phyloP scores from a whole-genome alignment of 2,113 vertebrate species.

The Eptatretus burgeri region DNA sequence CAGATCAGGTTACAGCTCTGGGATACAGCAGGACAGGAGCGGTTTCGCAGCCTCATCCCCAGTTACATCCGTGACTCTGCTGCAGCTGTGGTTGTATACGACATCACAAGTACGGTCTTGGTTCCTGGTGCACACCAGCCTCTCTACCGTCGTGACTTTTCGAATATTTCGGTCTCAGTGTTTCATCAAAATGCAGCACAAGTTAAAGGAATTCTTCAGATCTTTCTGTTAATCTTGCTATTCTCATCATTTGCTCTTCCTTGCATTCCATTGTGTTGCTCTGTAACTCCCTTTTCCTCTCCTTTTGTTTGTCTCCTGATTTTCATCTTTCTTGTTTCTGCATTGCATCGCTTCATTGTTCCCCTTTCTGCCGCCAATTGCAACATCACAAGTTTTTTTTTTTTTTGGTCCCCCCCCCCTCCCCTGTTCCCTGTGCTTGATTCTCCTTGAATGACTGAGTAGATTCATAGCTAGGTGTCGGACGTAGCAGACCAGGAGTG shows the following conservation, averaged over 20 bases:
- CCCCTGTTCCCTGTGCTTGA: too few species aligned
- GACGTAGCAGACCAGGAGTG: too few species aligned
- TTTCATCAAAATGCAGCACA: too few species aligned
- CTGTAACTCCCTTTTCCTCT: not conserved
- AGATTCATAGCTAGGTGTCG: too few species aligned
- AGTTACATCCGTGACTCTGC: conserved; percentile 77
- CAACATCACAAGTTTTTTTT: too few species aligned
- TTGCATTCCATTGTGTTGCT: not conserved
- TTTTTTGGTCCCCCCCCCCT: too few species aligned
- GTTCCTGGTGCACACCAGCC: conserved; percentile 6
- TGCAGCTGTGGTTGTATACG: conserved; percentile 62
- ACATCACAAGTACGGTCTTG: conserved; percentile 46
- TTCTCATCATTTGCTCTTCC: not conserved
- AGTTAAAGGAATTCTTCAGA: too few species aligned
- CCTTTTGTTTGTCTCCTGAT: not conserved
- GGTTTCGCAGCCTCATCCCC: conserved; percentile 68
- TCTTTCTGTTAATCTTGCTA: too few species aligned
- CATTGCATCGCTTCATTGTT: not conserved
- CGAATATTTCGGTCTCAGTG: too few species aligned
- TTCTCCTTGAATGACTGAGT: too few species aligned
- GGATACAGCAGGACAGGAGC: conserved; percentile 70
- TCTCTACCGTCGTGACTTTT: not conserved
- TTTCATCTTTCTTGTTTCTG: not conserved
- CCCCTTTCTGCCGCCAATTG: too few species aligned
- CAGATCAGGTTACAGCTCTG: conserved; percentile 73